Conservation (phyloP, 2,888 invertebrate genomes). For the Hecatera dysodea region DNA sequence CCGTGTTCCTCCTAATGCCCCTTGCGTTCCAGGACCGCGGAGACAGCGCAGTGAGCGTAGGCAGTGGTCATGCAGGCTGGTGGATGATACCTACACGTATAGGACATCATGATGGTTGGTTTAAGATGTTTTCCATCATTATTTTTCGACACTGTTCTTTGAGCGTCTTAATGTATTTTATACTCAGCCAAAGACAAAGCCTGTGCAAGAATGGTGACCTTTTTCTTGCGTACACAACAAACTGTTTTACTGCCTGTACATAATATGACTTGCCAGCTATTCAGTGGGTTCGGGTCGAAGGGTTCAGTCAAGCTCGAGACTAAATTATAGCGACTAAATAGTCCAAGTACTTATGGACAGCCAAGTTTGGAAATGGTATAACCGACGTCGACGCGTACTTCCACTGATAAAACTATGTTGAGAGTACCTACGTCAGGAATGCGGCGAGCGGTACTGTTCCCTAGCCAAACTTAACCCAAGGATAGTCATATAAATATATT, state of each 20-base stretch:
- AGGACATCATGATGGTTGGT: too few species aligned
- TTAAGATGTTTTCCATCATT: too few species aligned
- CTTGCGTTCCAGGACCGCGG: too few species aligned
- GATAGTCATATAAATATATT: conserved; percentile 19
- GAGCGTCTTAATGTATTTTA: too few species aligned
- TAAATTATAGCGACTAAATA: conserved; percentile 52
- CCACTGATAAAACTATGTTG: conserved; percentile 55
- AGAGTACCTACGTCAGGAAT: conserved; percentile 43
- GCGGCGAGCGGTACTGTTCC: conserved; percentile 24
- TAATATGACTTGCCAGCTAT: conserved; percentile 9
- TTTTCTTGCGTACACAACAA: not conserved
- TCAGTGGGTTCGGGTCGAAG: conserved; percentile 21
- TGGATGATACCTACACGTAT: too few species aligned
- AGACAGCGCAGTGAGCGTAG: too few species aligned
- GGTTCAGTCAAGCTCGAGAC: conserved; percentile 33
- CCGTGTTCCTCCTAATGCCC: too few species aligned
- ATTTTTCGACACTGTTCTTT: too few species aligned
- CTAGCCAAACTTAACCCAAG: conserved; percentile 31
- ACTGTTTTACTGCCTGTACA: not conserved
- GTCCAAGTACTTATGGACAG: conserved; percentile 40
- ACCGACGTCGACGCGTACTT: conserved; percentile 36
- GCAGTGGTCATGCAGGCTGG: too few species aligned
- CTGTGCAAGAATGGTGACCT: too few species aligned
- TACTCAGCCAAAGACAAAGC: too few species aligned
- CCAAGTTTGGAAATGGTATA: conserved; percentile 54